Base-by-base conservation (phyloP, 2,888 invertebrate species). In the Eilema sororculum region DNA sequence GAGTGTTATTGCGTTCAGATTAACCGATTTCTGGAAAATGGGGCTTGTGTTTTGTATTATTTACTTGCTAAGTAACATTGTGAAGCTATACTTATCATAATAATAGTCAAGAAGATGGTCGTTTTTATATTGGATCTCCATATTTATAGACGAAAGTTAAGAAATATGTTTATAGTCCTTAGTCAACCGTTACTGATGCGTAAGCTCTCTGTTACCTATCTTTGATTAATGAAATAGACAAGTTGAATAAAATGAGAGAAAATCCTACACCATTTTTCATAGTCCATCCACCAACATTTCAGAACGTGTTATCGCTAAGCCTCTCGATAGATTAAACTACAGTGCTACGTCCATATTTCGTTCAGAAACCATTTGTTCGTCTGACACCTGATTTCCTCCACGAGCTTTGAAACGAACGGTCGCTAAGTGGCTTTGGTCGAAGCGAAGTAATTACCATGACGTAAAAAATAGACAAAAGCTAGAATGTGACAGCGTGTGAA, bases 271-370 rank as follows among this genome's bases (percentile, higher is more conserved):
- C 64, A 57, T 64, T 64, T 59, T 69, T 64, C 52, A 60, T n/a
- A 59, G 59, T 24, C 59, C 30, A 64, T 64, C 64, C 22, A 30
- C 41, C 13, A 33, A 24, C 46, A 64, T 60, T 69, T 37, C 52
- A 33, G 60, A 60, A 52, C 46, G 37, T 30, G 22, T 65, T 69
- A 65, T 65, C 65, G 33, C 58, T 30, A 65, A 64, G 52, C 59
- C 58, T 46, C 62, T 68, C 41, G 52, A 74, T 78, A 65, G 69
- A 78, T 80, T 72, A 62, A 68, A 77, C 78, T 77, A 25, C 37
- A 63, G 65, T 70, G 65, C 65, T 69, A n/a, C 37, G 57, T 62
- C 60, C 68, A 64, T 67, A 72, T 77, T 75, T 67, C 70, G 60
- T 70, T 28, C 68, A 16, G 59, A 56, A 68, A 59, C 68, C 69